Base-by-base conservation (phyloP, 2,888 invertebrate genomes). In the Plemyria rubiginata region DNA sequence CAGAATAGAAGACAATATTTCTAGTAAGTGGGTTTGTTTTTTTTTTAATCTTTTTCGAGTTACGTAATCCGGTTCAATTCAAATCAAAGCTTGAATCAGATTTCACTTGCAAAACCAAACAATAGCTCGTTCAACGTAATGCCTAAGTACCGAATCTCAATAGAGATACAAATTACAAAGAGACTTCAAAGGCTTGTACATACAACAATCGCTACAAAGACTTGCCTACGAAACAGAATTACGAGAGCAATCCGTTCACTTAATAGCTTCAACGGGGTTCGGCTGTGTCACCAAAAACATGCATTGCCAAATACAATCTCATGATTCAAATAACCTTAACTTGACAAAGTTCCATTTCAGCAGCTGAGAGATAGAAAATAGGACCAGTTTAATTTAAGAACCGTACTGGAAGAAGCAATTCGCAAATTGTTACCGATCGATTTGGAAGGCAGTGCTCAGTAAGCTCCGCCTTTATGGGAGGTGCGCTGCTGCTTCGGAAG, bases 221-320 rank as follows among this genome's bases (percentile, higher is more conserved):
- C 86, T 88, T 90, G 90, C 85, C 87, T 88, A 87, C 90, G 79
- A 89, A 92, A 93, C 86, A 81, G 86, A 92, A 89, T 93, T 90
- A 92, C 85, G 78, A 84, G 81, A 85, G 86, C 92, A 89, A 88
- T 90, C 81, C 82, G 82, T 84, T 86, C 85, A 84, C 82, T 78
- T 90, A 89, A 88, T 90, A 86, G 85, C 87, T 82, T 79, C 85
- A 85, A 82, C 75, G 79, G 82, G 82, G 81, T 80, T 59, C 66
- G 59, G 79, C 83, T 83, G 80, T 87, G 88, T 89, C 88, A 86
- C 90, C 89, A 85, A 90, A 90, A 90, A 88, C 88, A 89, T 88
- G 88, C 88, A 89, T 89, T 78, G 73, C 76, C 78, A 70, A 72
- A 70, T 77, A 70, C 74, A 79, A 75, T 75, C 74, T 67, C 69